These are phyloP conservation scores for Nomada ruficornis DNA, from an alignment of 2,888 invertebrate genomes.

Conservation along the genomic window DNA sequence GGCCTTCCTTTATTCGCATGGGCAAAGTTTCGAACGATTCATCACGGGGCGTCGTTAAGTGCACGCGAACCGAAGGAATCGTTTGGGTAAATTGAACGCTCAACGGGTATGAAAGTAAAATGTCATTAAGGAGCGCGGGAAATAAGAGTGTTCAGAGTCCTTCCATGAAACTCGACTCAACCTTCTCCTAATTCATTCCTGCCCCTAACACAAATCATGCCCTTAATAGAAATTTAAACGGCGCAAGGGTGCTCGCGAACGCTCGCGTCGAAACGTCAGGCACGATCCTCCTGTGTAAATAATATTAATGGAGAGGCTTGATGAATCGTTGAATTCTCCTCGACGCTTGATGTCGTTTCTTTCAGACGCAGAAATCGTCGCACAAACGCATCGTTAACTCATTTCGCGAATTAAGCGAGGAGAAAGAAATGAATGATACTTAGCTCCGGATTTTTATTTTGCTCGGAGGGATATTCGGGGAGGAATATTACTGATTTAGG, in stretches of 20 bases:
- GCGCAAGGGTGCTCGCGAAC: neutral
- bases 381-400: neutral
- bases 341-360: neutral
- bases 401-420: neutral
- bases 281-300: conserved; percentile 21
- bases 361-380: neutral
- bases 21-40: conserved; percentile 11
- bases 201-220: conserved; percentile 41
- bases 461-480: too few relatives aligned
- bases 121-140: conserved; percentile 40
- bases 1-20: neutral
- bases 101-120: conserved; percentile 30
- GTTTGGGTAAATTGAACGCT: conserved; percentile 43
- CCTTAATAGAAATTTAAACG: conserved; percentile 56
- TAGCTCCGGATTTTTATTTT: too few relatives aligned
- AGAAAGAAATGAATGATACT: too few relatives aligned
- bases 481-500: too few relatives aligned
- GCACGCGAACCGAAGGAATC: conserved; percentile 27
- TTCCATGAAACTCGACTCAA: conserved; percentile 44
- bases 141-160: conserved; percentile 36
- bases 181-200: conserved; percentile 34
- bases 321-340: conserved; percentile 29
- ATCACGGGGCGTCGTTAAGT: conserved; percentile 30
- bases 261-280: conserved; percentile 18
- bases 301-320: conserved; percentile 32